Evolutionary conservation across 2,888 invertebrate species (phyloP).

Genomic region (Hyppa rectilinea): DNA sequence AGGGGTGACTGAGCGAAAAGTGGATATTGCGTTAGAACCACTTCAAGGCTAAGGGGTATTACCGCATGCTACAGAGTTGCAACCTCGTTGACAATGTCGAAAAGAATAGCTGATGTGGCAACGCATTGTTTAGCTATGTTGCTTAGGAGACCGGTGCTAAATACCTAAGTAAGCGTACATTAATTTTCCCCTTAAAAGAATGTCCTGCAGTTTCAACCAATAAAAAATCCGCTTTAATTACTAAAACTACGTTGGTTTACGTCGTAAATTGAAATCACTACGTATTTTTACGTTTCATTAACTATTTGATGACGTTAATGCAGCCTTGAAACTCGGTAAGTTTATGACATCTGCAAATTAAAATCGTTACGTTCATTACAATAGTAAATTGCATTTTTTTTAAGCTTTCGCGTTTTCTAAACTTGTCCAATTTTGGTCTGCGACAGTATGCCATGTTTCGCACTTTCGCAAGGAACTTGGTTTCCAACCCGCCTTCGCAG

Average conservation of each 20-base stretch:
- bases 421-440: too few relatives aligned
- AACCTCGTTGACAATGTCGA: constrained; percentile 38
- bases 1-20: constrained; percentile 45
- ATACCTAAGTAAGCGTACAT: constrained; percentile 30
- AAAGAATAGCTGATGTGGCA: constrained; percentile 49
- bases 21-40: constrained; percentile 38
- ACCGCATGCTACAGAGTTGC: constrained; percentile 24
- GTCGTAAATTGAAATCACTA: background rate
- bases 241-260: background rate
- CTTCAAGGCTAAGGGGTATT: constrained; percentile 48
- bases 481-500: too few relatives aligned
- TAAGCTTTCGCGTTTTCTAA: too few relatives aligned
- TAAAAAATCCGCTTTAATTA: constrained; percentile 18
- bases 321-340: background rate
- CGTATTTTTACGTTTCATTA: constrained; percentile 23
- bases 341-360: constrained; percentile 24
- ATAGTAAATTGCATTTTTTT: constrained; percentile 30
- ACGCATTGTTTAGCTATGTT: constrained; percentile 33
- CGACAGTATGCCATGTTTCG: too few relatives aligned
- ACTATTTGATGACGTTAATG: constrained; percentile 27
- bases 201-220: background rate
- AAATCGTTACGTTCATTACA: constrained; percentile 29
- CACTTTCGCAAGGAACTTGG: too few relatives aligned
- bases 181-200: background rate
- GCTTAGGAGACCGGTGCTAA: constrained; percentile 37